Percentiles rank a stretch among this genome's conserved stretches.
These are phyloP conservation scores for Spisula solida DNA, from an alignment of 2,888 invertebrate genomes.

Conservation along the genomic window DNA sequence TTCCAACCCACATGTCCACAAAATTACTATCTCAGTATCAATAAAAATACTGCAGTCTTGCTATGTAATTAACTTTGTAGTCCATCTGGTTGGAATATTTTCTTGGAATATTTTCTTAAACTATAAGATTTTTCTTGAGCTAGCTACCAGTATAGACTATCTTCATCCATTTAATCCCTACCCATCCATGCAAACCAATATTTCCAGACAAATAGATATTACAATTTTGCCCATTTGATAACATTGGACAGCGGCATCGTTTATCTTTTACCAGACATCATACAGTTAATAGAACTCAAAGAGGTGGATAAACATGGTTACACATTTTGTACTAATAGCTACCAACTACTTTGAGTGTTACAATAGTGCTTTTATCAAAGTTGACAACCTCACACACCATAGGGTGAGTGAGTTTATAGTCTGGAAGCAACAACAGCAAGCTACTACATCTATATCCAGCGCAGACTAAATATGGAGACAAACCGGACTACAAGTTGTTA, in stretches of 20 bases:
- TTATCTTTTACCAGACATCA: neutral
- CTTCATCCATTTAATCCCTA: neutral
- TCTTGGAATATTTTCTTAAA: neutral
- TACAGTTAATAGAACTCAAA: neutral
- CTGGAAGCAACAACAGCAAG: no score
- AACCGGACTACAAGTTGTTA: no score
- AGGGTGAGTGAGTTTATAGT: no score
- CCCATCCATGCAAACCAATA: neutral
- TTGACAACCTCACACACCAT: no score
- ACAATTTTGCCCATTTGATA: neutral
- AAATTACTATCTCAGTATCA: slow-evolving; percentile 44
- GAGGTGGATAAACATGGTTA: neutral
- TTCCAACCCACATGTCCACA: slow-evolving; percentile 40
- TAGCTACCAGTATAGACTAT: neutral
- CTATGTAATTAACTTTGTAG: slow-evolving; percentile 27
- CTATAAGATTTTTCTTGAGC: neutral
- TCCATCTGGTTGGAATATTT: neutral
- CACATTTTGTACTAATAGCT: neutral
- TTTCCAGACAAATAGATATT: slow-evolving; percentile 4
- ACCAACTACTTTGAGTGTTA: neutral
- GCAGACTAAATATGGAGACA: no score
- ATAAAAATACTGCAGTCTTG: slow-evolving; percentile 37
- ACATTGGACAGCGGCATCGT: neutral
- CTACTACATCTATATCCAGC: no score
- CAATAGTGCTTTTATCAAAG: no score